Percentiles rank a stretch among this genome's conserved stretches.
Conservation (phyloP, 1,140 invertebrate genomes). For the Homarus americanus region DNA sequence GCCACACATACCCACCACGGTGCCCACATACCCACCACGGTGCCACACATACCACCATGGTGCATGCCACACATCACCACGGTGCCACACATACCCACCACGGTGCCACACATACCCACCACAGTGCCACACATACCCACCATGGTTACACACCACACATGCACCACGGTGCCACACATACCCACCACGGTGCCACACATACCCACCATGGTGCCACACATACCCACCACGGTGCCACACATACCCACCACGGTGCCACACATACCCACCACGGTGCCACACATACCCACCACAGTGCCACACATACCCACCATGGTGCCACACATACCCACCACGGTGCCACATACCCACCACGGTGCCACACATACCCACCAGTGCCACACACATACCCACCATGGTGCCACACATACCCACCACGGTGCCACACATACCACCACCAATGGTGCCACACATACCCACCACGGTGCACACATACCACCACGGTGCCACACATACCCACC, state of each 20-base stretch:
- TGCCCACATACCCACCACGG: too few relatives aligned
- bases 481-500: not conserved
- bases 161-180: too few relatives aligned
- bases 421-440: not conserved
- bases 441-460: too few relatives aligned
- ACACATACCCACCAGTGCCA: not conserved
- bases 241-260: not conserved
- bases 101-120: constrained; percentile 2
- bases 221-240: too few relatives aligned
- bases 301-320: not conserved
- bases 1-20: too few relatives aligned
- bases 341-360: not conserved
- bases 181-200: too few relatives aligned
- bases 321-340: not conserved
- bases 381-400: not conserved
- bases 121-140: not conserved
- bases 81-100: not conserved
- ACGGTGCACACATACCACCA: too few relatives aligned
- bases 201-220: too few relatives aligned
- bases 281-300: not conserved
- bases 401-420: not conserved
- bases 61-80: not conserved
- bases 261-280: constrained; percentile 1
- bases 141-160: not conserved
- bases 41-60: too few relatives aligned